Conservation (phyloP, 2,113 vertebrate genomes). For the Entomyzon cyanotis region DNA sequence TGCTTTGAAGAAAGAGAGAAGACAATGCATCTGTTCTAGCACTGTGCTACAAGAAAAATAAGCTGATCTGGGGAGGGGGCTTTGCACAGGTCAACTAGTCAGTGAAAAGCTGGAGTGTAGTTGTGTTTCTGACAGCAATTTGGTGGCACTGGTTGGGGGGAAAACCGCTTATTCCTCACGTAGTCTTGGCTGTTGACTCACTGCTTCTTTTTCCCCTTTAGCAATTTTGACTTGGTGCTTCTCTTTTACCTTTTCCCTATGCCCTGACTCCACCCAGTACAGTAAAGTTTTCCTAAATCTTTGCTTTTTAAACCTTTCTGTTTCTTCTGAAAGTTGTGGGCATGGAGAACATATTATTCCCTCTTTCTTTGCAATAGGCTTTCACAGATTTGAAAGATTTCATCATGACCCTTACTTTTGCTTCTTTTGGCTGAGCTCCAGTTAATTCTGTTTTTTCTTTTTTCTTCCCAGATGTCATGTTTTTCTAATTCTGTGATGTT, state of each 20-base stretch:
- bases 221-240: slow-evolving; percentile 5
- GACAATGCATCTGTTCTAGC: background rate
- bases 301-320: background rate
- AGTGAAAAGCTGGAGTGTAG: background rate
- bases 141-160: background rate
- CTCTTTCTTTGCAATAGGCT: background rate
- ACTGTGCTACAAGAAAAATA: too few relatives aligned
- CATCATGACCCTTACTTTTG: background rate
- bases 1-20: background rate
- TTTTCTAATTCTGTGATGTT: slow-evolving; percentile 52
- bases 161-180: background rate
- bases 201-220: background rate
- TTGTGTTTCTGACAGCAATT: background rate
- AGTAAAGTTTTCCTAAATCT: background rate
- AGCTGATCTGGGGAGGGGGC: background rate
- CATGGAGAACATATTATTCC: background rate
- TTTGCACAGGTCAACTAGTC: background rate
- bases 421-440: background rate
- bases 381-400: background rate
- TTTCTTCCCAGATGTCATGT: slow-evolving; percentile 18
- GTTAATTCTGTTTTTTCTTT: background rate
- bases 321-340: background rate
- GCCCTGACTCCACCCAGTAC: background rate
- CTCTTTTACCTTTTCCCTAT: background rate
- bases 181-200: background rate